Conservation (phyloP, 2,797 vertebrate genomes). For the Anguilla obscura region DNA sequence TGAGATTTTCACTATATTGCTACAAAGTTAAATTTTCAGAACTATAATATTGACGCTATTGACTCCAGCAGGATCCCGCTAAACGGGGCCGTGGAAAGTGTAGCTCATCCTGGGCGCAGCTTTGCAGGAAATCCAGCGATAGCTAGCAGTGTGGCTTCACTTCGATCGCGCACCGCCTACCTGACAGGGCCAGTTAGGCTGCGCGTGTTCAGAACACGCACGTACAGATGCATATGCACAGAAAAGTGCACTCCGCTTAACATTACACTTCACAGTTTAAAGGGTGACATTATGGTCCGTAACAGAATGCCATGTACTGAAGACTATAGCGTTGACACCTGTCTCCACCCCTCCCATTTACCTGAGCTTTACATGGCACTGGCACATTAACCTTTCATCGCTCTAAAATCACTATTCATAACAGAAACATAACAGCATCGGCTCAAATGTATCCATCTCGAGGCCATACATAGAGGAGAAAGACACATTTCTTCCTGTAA, state of each 20-base stretch:
- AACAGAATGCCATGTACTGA: not conserved
- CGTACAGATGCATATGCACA: not conserved
- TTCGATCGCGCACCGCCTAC: not conserved
- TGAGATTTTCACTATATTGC: not conserved
- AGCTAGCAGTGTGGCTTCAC: not conserved
- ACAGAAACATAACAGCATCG: not conserved
- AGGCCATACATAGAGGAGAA: not conserved
- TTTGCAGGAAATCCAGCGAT: not conserved
- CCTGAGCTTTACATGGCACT: not conserved
- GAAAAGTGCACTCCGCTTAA: conserved; percentile 19
- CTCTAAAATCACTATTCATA: not conserved
- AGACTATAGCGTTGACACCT: not conserved
- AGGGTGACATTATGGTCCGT: not conserved
- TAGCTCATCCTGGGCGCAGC: not conserved
- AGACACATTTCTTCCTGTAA: not conserved
- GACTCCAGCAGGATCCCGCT: not conserved
- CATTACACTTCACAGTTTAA: not conserved
- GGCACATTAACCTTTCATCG: not conserved
- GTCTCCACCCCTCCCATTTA: not conserved
- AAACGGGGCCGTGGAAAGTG: not conserved
- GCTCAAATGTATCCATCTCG: not conserved
- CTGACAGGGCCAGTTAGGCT: not conserved
- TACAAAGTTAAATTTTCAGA: not conserved
- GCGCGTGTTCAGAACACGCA: not conserved
- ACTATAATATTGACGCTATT: not conserved